Conservation (phyloP, 1,140 invertebrate genomes). For the Pseudomyrmex pallidus region DNA sequence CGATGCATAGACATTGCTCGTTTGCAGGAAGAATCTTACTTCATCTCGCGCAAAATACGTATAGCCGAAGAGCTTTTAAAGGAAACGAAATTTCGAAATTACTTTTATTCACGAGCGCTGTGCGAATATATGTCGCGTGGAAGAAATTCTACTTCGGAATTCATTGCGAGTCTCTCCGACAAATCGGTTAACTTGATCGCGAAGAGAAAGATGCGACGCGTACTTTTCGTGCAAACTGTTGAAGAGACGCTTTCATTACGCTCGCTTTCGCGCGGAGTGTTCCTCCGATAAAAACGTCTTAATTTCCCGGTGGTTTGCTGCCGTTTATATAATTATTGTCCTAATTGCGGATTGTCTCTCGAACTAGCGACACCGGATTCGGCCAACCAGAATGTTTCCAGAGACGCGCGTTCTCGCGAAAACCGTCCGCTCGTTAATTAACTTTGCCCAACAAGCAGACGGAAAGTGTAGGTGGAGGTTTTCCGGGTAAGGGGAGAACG, state of each 20-base stretch:
- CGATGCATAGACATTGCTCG: background rate
- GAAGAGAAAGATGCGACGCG: too few relatives aligned
- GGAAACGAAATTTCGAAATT: too few relatives aligned
- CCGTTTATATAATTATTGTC: conserved; percentile 32
- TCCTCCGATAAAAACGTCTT: conserved; percentile 27
- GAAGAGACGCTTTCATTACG: too few relatives aligned
- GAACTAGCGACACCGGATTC: conserved; percentile 24
- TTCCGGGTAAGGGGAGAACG: background rate
- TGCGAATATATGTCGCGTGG: too few relatives aligned
- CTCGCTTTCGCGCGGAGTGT: background rate
- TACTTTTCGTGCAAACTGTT: too few relatives aligned
- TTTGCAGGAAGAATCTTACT: background rate
- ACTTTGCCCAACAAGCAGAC: conserved; percentile 34
- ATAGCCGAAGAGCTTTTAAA: background rate
- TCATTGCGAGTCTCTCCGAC: too few relatives aligned
- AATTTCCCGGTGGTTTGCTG: conserved; percentile 16
- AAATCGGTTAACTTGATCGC: too few relatives aligned
- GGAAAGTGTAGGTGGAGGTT: conserved; percentile 4
- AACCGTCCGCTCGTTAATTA: conserved; percentile 50
- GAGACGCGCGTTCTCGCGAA: conserved; percentile 10
- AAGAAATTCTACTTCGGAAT: too few relatives aligned
- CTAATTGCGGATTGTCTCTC: conserved; percentile 46
- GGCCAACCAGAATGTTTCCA: conserved; percentile 22
- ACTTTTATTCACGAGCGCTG: too few relatives aligned
- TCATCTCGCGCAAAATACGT: background rate